Base-by-base conservation (phyloP, 2,113 vertebrate genomes). In the Psilopsiagon aymara region DNA sequence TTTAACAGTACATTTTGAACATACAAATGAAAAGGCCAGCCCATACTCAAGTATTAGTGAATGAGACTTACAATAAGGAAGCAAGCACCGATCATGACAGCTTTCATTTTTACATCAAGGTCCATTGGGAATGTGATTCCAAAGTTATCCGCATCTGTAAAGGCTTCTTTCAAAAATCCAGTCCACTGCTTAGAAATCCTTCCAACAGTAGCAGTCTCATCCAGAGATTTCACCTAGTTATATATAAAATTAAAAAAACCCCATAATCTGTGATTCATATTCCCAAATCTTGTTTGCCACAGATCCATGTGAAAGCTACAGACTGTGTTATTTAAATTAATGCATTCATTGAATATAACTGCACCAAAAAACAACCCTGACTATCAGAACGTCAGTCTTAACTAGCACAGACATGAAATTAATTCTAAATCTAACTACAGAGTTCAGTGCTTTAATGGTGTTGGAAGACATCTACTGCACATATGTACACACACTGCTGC, bases 101-200 rank as follows among this genome's bases (percentile, higher is more conserved):
- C 99, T 96, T 99, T 99, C 96, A 99, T 98, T 92, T 98, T 99
- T 92, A 99, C 99, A 60, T 99, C 99, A 23, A 99, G 98, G 74
- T 99, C 99, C 96, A 98, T 95, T 7, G 99, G 99, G 80, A 99
- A 99, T 90, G 98, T 98, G 95, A 99, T 98, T 8, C 99, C 99
- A 95, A 99, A 99, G 96, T 99, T 99, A 98, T 99, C 99, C 0
- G 98, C 24, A 31, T 99, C 99, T 13, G 99, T 99, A 95, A 99
- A 99, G 0, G 83, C 86, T 93, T 99, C 99, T 91, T 91, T 98
- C 37, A 99, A 82, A 57, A 99, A 49, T 12, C 99, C 99, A 12
- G 98, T 97, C 99, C 99, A 99, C 82, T 99, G 98, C 91, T 99
- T 99, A 59, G 99, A 99, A 97, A 99, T 99, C 96, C 97, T 99